Percentiles rank a stretch among this genome's conserved stretches.
phyloP scores from a whole-genome alignment of 2,888 invertebrate species.

The Pterostichus niger region DNA sequence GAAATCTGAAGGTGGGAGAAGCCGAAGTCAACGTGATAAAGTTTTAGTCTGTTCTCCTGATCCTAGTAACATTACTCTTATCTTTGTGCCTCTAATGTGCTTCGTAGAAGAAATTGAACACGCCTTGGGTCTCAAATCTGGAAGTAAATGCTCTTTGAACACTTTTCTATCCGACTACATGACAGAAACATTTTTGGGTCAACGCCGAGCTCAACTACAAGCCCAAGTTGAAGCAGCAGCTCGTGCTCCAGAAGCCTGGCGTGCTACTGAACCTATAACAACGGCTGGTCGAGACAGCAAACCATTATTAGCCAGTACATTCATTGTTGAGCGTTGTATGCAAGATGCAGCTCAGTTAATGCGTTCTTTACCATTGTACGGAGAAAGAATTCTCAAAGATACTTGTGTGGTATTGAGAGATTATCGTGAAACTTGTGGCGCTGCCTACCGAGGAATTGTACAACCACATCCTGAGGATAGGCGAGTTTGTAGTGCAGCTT shows the following conservation, averaged over 20 bases:
- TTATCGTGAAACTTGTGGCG: slow-evolving; percentile 86
- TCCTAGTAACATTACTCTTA: slow-evolving; percentile 86
- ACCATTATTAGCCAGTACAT: slow-evolving; percentile 85
- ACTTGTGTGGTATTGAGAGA: slow-evolving; percentile 85
- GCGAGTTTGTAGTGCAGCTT: slow-evolving; percentile 89
- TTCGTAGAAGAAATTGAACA: slow-evolving; percentile 92
- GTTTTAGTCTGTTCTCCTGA: slow-evolving; percentile 88
- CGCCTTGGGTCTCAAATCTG: slow-evolving; percentile 79
- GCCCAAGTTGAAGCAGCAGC: slow-evolving; percentile 85
- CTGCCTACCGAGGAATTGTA: slow-evolving; percentile 87
- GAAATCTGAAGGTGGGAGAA: slow-evolving; percentile 71
- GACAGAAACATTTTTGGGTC: slow-evolving; percentile 90
- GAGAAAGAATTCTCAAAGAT: slow-evolving; percentile 86
- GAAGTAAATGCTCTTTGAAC: slow-evolving; percentile 87
- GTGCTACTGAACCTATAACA: slow-evolving; percentile 78
- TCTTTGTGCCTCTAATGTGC: slow-evolving; percentile 89
- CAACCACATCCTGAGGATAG: slow-evolving; percentile 89
- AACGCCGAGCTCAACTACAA: slow-evolving; percentile 83
- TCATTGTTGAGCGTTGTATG: slow-evolving; percentile 84
- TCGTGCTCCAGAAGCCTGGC: slow-evolving; percentile 89
- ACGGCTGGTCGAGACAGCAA: slow-evolving; percentile 77
- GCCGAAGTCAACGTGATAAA: slow-evolving; percentile 76
- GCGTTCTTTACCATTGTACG: slow-evolving; percentile 86
- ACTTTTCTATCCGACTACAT: slow-evolving; percentile 93
- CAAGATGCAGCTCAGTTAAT: slow-evolving; percentile 84